phyloP scores from a whole-genome alignment of 2,888 invertebrate genomes.

The Nomada ferruginata region DNA sequence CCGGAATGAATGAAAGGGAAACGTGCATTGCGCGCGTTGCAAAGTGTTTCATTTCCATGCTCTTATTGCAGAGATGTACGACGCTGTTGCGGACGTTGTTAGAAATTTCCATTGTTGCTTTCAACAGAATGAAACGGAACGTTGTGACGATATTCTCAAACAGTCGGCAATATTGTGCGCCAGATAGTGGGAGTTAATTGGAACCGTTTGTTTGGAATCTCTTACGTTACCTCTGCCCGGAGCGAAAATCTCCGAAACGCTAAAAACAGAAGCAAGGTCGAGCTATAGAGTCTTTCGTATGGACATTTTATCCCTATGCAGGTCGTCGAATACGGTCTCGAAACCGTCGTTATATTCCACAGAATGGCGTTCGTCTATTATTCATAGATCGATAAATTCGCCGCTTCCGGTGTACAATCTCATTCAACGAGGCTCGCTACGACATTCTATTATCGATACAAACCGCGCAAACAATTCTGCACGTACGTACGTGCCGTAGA shows the following conservation, averaged over 20 bases:
- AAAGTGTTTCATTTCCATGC: background rate
- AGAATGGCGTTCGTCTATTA: background rate
- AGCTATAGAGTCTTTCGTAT: background rate
- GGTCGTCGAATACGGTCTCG: background rate
- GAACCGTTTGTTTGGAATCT: constrained; percentile 18
- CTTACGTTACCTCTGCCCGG: constrained; percentile 4
- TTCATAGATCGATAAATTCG: background rate
- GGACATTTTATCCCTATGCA: background rate
- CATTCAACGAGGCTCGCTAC: background rate
- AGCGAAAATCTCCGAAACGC: background rate
- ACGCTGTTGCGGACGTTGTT: background rate
- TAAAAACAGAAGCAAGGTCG: constrained; percentile 20
- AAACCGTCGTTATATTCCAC: background rate
- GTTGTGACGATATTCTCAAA: constrained; percentile 30
- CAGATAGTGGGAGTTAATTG: constrained; percentile 18
- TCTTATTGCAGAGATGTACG: background rate
- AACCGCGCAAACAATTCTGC: constrained; percentile 2
- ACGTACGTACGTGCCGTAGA: background rate
- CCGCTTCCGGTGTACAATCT: constrained; percentile 11
- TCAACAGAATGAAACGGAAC: constrained; percentile 5
- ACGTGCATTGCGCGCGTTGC: background rate
- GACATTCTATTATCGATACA: constrained; percentile 13
- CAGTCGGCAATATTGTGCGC: constrained; percentile 10
- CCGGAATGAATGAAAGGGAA: background rate
- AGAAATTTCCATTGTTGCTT: constrained; percentile 6